Conservation (phyloP, 2,888 invertebrate species). For the Disparrhopalites patrizii region DNA sequence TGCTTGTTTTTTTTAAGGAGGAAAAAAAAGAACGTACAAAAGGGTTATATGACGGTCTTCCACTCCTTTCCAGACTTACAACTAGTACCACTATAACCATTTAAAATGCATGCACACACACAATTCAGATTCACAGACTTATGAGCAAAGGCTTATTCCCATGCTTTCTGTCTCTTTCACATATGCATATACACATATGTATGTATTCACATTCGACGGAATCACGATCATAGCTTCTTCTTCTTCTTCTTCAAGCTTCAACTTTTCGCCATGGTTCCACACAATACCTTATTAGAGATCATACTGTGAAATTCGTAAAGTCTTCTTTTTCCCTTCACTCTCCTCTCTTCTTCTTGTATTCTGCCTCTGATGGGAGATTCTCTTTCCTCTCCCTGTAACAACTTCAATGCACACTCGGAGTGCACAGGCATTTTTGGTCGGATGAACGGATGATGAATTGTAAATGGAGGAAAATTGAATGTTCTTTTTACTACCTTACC, state of each 20-base stretch:
- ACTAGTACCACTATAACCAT: not conserved
- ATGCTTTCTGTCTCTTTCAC: no score
- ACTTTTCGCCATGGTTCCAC: not conserved
- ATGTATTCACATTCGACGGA: no score
- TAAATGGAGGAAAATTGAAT: not conserved
- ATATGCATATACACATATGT: no score
- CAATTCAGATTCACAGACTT: no score
- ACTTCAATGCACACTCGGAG: no score
- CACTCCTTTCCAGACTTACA: slow-evolving; percentile 1
- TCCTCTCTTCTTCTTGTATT: no score
- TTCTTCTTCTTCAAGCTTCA: not conserved
- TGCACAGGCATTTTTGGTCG: no score
- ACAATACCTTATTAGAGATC: no score
- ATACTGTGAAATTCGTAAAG: not conserved
- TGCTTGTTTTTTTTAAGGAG: not conserved
- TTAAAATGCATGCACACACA: slow-evolving; percentile 1
- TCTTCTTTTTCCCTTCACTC: not conserved
- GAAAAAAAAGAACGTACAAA: no score
- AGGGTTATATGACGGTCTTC: not conserved
- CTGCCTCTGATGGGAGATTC: no score
- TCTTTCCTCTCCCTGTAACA: no score
- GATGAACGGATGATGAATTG: not conserved
- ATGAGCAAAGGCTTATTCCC: no score
- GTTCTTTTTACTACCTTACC: not conserved
- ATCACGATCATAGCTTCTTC: not conserved